These are phyloP conservation scores for Lophochroa leadbeateri DNA, from an alignment of 2,113 vertebrate species.

Conservation along the genomic window DNA sequence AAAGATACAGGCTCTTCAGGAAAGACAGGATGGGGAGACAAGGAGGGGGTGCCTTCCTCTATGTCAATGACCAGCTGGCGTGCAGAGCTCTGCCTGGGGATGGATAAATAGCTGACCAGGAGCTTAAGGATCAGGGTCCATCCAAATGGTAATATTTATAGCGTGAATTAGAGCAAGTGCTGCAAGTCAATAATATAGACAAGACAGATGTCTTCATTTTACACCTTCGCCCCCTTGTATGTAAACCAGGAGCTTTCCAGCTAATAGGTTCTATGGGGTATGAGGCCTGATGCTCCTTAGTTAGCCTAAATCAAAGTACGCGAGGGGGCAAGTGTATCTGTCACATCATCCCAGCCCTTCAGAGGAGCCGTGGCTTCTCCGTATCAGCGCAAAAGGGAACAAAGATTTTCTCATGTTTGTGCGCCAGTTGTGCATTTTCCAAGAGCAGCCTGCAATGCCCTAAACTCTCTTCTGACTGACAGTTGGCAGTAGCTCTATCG, in stretches of 20 bases:
- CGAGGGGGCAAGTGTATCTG: background rate
- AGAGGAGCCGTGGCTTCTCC: background rate
- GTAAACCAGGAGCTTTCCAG: background rate
- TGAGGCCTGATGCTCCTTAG: background rate
- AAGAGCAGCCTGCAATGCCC: background rate
- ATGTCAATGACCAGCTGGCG: background rate
- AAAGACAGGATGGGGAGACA: background rate
- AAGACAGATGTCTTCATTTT: too few relatives aligned
- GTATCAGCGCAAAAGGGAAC: rapidly evolving
- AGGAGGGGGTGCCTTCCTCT: background rate
- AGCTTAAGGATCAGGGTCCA: background rate
- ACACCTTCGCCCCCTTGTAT: rapidly evolving
- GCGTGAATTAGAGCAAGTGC: background rate
- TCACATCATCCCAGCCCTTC: background rate
- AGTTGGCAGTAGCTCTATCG: background rate
- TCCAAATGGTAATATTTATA: background rate
- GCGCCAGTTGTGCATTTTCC: background rate
- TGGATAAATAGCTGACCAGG: background rate
- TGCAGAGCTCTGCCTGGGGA: background rate
- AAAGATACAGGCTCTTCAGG: background rate
- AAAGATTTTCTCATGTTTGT: rapidly evolving
- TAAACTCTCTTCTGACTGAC: background rate
- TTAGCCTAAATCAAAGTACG: background rate
- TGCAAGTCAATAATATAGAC: background rate
- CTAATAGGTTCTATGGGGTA: background rate